These are phyloP conservation scores for Parauchenoglanis punctatus DNA, from an alignment of 2,797 vertebrate genomes.

Conservation along the genomic window DNA sequence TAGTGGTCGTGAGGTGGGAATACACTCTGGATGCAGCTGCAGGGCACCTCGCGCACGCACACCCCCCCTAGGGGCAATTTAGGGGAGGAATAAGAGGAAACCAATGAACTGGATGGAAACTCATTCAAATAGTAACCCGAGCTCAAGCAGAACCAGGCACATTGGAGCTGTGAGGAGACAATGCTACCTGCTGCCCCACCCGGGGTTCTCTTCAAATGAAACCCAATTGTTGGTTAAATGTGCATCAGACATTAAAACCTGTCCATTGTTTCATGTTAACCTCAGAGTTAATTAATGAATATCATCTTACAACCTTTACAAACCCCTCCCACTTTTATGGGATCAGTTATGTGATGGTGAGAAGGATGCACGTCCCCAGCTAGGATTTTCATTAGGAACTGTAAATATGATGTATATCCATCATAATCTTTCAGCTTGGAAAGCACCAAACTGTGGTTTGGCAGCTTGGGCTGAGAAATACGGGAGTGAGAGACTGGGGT, in stretches of 20 bases:
- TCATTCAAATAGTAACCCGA: background rate
- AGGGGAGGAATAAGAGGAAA: background rate
- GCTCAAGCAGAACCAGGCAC: background rate
- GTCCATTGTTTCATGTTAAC: background rate
- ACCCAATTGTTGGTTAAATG: background rate
- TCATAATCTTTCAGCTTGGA: background rate
- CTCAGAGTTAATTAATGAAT: background rate
- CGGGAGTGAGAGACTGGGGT: background rate
- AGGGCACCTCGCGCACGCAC: background rate
- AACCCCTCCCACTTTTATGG: background rate
- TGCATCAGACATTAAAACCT: background rate
- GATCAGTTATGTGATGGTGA: background rate
- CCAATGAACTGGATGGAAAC: background rate
- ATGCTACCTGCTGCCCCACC: background rate
- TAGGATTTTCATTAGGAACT: background rate
- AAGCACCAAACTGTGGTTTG: background rate
- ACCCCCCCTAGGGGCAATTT: background rate
- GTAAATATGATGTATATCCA: background rate
- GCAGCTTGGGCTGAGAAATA: background rate
- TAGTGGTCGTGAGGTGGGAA: background rate
- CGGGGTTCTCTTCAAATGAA: background rate
- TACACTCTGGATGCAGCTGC: background rate
- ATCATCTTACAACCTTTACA: background rate
- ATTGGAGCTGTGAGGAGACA: background rate
- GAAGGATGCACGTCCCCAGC: background rate